Percentiles rank a stretch among this genome's conserved stretches.
Evolutionary conservation across 2,113 vertebrate genomes (phyloP).

Genomic region (Neomonachus schauinslandi): DNA sequence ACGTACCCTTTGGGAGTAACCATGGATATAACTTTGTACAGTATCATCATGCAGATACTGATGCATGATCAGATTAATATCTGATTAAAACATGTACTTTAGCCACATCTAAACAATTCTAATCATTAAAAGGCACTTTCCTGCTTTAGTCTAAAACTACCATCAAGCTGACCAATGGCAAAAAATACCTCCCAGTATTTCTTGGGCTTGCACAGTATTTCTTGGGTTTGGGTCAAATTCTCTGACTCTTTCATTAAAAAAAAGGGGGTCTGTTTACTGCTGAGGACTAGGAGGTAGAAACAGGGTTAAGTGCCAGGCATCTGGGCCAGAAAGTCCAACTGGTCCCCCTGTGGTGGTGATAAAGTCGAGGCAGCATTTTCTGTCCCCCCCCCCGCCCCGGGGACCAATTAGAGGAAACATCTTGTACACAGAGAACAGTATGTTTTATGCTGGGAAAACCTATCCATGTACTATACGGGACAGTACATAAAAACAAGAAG

Average conservation of each 20-base stretch:
- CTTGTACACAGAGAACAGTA: neutral
- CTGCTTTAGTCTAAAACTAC: constrained; percentile 22
- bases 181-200: neutral
- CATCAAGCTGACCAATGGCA: neutral
- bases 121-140: constrained; percentile 14
- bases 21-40: neutral
- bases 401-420: constrained; percentile 43
- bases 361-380: neutral
- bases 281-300: neutral
- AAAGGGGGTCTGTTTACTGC: constrained; percentile 37
- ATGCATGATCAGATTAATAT: neutral
- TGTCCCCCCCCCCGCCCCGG: neutral
- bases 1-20: neutral
- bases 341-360: neutral
- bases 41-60: neutral
- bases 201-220: constrained; percentile 13
- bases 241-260: constrained; percentile 19
- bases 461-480: neutral
- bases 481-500: constrained; percentile 13
- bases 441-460: constrained; percentile 30
- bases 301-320: neutral
- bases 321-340: neutral
- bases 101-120: neutral
- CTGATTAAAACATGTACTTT: neutral
- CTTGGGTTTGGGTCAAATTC: constrained; percentile 20